Conservation (phyloP, 2,888 invertebrate genomes). For the Dorcus hopei region DNA sequence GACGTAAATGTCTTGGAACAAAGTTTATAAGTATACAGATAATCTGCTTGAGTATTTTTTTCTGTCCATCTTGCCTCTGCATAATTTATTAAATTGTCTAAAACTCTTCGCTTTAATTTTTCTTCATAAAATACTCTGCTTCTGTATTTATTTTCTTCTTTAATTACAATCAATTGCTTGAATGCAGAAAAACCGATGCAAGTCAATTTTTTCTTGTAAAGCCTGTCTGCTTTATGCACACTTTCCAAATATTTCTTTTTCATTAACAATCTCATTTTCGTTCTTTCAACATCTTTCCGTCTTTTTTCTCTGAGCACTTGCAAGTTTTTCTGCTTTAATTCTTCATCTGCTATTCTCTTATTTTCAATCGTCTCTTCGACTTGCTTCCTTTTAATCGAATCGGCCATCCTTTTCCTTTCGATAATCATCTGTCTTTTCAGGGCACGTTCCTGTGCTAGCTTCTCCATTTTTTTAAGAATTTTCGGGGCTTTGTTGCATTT, state of each 20-base stretch:
- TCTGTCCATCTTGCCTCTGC: slow-evolving; percentile 30
- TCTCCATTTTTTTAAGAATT: slow-evolving; percentile 70
- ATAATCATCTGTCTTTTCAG: slow-evolving; percentile 47
- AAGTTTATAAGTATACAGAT: slow-evolving; percentile 53
- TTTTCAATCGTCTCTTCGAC: slow-evolving; percentile 61
- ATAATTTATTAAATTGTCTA: slow-evolving; percentile 43
- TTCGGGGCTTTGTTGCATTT: slow-evolving; percentile 62
- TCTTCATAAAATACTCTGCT: slow-evolving; percentile 34
- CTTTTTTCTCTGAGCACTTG: slow-evolving; percentile 60
- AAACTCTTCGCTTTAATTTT: slow-evolving; percentile 27
- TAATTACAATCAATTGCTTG: slow-evolving; percentile 40
- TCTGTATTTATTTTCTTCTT: slow-evolving; percentile 40
- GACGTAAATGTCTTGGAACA: slow-evolving; percentile 49
- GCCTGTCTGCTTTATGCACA: slow-evolving; percentile 47
- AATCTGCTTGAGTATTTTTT: slow-evolving; percentile 57
- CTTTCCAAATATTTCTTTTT: slow-evolving; percentile 48
- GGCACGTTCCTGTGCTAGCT: slow-evolving; percentile 64
- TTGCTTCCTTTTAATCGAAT: slow-evolving; percentile 54
- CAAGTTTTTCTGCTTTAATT: slow-evolving; percentile 59
- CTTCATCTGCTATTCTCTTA: slow-evolving; percentile 58
- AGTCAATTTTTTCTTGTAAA: slow-evolving; percentile 45
- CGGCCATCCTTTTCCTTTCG: slow-evolving; percentile 52
- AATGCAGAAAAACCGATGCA: slow-evolving; percentile 43
- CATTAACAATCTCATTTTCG: slow-evolving; percentile 58
- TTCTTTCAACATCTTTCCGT: slow-evolving; percentile 56